These are phyloP conservation scores for Phania funesta DNA, from an alignment of 2,888 invertebrate species.

Conservation along the genomic window DNA sequence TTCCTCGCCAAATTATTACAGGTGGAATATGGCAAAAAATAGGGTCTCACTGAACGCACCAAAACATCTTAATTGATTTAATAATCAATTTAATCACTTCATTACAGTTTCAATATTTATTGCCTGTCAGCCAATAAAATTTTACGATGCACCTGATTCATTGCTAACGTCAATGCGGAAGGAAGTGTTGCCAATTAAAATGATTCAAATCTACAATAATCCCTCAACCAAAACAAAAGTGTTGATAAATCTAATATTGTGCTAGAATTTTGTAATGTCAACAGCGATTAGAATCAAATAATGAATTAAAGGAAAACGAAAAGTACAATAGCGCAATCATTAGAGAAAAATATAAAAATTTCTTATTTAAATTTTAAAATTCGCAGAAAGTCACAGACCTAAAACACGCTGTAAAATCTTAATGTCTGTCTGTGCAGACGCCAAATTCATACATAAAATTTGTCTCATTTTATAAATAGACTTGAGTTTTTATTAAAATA, in stretches of 20 bases:
- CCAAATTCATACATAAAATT: neutral
- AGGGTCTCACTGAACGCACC: no score
- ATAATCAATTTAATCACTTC: no score
- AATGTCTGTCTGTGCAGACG: constrained; percentile 2
- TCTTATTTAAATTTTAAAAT: neutral
- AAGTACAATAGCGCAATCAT: neutral
- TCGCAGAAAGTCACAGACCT: no score
- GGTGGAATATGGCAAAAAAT: no score
- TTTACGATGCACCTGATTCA: neutral
- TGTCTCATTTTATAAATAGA: neutral
- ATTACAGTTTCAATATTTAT: no score
- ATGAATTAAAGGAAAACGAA: neutral
- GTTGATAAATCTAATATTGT: no score
- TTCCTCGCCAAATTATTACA: no score
- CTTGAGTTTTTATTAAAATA: neutral
- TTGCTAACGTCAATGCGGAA: neutral
- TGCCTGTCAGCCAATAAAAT: neutral
- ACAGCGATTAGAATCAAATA: neutral
- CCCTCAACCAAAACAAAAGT: no score
- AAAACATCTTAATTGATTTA: no score
- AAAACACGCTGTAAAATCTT: no score
- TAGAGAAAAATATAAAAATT: neutral
- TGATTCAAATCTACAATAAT: no score
- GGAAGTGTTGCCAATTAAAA: neutral
- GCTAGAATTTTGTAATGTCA: neutral